A percentile compares a stretch with the other conserved stretches of the same genome.
Conservation (phyloP, 2,888 invertebrate species). For the Acleris holmiana region DNA sequence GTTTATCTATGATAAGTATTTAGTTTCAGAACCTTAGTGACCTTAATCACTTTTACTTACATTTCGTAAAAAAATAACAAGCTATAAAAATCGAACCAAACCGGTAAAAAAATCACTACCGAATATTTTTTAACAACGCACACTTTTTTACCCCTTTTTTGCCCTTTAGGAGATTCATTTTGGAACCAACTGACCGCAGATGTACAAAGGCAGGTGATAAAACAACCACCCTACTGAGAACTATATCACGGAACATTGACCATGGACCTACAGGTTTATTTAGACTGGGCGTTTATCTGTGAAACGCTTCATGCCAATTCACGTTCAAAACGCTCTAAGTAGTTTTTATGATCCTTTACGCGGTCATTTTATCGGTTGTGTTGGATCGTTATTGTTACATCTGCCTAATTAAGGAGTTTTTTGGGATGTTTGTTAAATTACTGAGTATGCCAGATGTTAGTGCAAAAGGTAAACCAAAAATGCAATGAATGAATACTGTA, state of each 20-base stretch:
- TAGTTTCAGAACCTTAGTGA: no score
- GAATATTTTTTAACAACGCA: conserved; percentile 32
- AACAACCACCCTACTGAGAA: neutral
- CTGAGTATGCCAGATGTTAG: no score
- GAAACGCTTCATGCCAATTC: conserved; percentile 52
- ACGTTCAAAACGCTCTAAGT: conserved; percentile 45
- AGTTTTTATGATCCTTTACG: conserved; percentile 45
- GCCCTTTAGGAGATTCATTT: conserved; percentile 52
- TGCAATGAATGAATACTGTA: no score
- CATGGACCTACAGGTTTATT: conserved; percentile 6
- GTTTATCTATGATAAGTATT: no score
- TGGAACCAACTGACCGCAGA: conserved; percentile 72
- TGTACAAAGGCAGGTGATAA: conserved; percentile 66
- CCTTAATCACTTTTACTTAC: no score
- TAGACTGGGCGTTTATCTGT: conserved; percentile 38
- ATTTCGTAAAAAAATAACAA: no score
- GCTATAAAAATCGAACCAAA: neutral
- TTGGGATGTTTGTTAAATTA: conserved; percentile 1
- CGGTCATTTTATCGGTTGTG: conserved; percentile 30
- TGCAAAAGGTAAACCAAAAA: no score
- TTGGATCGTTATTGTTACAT: conserved; percentile 27
- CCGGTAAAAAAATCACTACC: conserved; percentile 30
- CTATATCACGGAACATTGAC: neutral
- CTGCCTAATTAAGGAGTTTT: conserved; percentile 33
- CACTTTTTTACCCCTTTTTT: conserved; percentile 53